Evolutionary conservation across 37 sponge, comb jelly and placozoan genomes (phyloP), one percentile per base, ranked within the genome.

Genomic region (Geodia barretti): DNA sequence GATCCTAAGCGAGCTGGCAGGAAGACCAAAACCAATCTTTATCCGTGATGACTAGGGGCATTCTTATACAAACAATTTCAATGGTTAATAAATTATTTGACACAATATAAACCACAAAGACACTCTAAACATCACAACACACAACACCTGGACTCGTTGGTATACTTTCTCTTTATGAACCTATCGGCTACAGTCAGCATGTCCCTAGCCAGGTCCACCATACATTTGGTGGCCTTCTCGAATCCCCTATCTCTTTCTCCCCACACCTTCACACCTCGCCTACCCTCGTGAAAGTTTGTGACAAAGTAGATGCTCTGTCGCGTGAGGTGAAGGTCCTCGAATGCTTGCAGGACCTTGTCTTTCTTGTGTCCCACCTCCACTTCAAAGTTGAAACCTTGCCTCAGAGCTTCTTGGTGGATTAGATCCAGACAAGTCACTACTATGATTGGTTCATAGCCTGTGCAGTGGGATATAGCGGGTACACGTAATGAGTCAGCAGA

Each of bases 361-460:
- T 65, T 75, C 83, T 91, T 90, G 38, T 89, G 83, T 47, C 84
- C 70, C 40, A 86, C 80, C 47, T 91, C 88, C 17, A 93, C 89
- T 31, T 91, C 84, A 70, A 78, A 93, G 59, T 93, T 91, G 37
- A 75, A 63, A 0, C 97, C 92, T 0, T 60, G 60, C 39, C 80
- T 74, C 9, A 75, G 60, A 17, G 92, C 89, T 41, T 91, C 81
- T 32, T 88, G 83, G 79, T 88, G 80, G 32, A 97, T 93, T 8
- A 93, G 81, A 35, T 97, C 97, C 60, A 94, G 65, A 86, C 92
- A 93, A 0, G 97, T 89, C 58, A 97, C 73, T 38, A 93, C 97
- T 32, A 97, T 88, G 4, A 94, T 83, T 41, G 97, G 97, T 60
- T 97, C 97, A 76, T 97, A 97, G n/a, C 92, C 91, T 91, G 31